Conservation (phyloP, 2,113 vertebrate genomes). For the Pygoscelis antarcticus region DNA sequence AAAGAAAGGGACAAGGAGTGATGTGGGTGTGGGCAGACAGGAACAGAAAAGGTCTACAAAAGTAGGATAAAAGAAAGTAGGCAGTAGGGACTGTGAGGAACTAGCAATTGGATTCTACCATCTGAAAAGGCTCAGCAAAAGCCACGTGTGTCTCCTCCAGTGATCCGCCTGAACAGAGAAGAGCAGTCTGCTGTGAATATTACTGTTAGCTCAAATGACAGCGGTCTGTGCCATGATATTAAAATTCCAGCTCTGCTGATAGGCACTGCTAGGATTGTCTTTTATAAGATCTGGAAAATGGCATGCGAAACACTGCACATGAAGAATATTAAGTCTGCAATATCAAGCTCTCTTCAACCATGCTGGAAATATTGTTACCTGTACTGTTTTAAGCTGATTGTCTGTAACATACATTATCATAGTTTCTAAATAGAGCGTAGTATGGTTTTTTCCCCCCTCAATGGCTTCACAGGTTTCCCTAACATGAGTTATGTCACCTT, state of each 20-base stretch:
- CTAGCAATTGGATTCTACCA: rapidly evolving
- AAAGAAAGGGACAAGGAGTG: not conserved
- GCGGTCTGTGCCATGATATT: not conserved
- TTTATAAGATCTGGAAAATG: not conserved
- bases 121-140: not conserved
- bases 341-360: not conserved
- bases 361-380: not conserved
- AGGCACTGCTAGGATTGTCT: not conserved
- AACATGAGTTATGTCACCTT: not conserved
- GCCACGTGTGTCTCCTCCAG: not conserved
- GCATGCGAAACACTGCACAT: not conserved
- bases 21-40: not conserved
- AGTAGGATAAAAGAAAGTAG: not conserved
- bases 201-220: not conserved
- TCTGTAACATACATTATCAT: not conserved
- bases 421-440: not conserved
- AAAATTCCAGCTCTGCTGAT: not conserved
- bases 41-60: not conserved
- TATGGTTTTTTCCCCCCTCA: not conserved
- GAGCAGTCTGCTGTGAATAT: not conserved
- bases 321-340: not conserved
- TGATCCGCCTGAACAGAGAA: not conserved
- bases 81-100: not conserved
- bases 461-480: not conserved
- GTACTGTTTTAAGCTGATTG: not conserved